Percentiles rank a stretch among this genome's conserved stretches.
Conservation (phyloP, 2,888 invertebrate species). For the Heteropelma amictum region DNA sequence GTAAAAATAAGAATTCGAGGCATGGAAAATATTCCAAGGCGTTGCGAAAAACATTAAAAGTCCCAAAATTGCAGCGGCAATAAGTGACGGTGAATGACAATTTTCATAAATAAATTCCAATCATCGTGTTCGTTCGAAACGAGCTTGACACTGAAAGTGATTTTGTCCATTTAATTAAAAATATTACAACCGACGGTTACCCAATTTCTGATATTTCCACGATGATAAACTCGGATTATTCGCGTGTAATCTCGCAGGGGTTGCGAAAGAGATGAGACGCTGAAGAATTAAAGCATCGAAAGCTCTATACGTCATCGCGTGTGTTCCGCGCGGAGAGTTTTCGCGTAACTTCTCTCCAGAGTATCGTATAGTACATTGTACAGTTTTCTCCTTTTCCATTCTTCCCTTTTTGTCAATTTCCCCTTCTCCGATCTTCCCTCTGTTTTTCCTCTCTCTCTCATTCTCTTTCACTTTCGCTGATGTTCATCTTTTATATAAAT, state of each 20-base stretch:
- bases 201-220: too few species aligned
- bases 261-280: conserved; percentile 57
- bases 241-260: conserved; percentile 60
- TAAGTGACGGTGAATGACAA: too few species aligned
- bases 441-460: conserved; percentile 43
- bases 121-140: too few species aligned
- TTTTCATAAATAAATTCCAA: too few species aligned
- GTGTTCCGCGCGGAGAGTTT: conserved; percentile 68
- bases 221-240: too few species aligned
- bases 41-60: too few species aligned
- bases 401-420: conserved; percentile 37
- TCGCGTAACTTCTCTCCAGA: conserved; percentile 72
- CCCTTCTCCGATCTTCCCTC: conserved; percentile 50
- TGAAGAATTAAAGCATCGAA: conserved; percentile 70
- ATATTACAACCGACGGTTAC: too few species aligned
- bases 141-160: too few species aligned
- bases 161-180: too few species aligned
- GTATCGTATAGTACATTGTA: conserved; percentile 66
- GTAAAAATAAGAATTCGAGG: too few species aligned
- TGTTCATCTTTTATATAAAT: conserved; percentile 54
- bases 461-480: conserved; percentile 48
- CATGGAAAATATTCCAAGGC: too few species aligned
- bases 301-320: conserved; percentile 72
- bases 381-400: conserved; percentile 43
- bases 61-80: too few species aligned